Percentiles rank a stretch among this genome's conserved stretches.
Conservation (phyloP, 1,140 invertebrate species). For the Neodiprion virginianus region DNA sequence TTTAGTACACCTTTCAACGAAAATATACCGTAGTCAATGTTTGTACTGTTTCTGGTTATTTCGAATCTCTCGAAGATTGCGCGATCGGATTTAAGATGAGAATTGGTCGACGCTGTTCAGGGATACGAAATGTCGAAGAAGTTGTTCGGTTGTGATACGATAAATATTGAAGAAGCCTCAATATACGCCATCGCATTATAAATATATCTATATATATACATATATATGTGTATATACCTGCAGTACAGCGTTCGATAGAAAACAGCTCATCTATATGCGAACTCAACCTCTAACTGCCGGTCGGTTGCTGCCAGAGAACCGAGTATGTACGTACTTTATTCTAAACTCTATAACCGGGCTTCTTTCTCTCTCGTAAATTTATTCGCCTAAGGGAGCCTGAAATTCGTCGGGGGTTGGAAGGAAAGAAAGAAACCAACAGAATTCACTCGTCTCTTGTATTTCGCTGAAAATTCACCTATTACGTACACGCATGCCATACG, state of each 20-base stretch:
- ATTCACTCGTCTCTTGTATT: neutral
- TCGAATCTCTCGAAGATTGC: neutral
- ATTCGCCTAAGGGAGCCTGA: neutral
- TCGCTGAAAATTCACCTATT: neutral
- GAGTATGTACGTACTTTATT: neutral
- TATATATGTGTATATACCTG: neutral
- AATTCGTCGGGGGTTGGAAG: neutral
- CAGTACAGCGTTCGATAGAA: neutral
- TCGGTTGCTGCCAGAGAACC: neutral
- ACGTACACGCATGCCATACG: neutral
- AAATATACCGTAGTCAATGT: neutral
- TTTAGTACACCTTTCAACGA: no score
- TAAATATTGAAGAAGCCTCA: neutral
- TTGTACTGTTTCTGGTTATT: neutral
- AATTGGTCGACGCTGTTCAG: neutral
- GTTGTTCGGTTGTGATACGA: neutral
- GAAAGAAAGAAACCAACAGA: no score
- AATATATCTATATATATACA: no score
- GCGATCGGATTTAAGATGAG: neutral
- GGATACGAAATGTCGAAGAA: neutral
- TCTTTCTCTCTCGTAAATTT: neutral
- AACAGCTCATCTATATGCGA: slow-evolving; percentile 2
- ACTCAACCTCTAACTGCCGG: slow-evolving; percentile 4
- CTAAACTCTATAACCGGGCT: neutral
- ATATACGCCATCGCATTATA: no score